Base-by-base conservation (phyloP, 2,888 invertebrate species). In the Polietes domitor region DNA sequence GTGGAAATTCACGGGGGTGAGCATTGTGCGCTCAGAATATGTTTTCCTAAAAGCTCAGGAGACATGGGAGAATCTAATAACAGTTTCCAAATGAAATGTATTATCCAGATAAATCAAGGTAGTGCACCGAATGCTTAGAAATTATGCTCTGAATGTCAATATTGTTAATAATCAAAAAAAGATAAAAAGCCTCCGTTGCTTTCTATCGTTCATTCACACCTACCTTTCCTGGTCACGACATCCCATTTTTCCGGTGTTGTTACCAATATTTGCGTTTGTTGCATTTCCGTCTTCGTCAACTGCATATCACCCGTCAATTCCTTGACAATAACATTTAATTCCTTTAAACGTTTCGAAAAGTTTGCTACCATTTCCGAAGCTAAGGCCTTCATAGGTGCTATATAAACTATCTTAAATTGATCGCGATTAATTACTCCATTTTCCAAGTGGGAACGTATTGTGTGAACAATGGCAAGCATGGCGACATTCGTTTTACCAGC, bases 191-290 rank as follows among this genome's bases (percentile, higher is more conserved):
- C n/a, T n/a, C n/a, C n/a, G n/a, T n/a, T n/a, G n/a, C n/a, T n/a
- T n/a, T n/a, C n/a, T n/a, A n/a, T n/a, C n/a, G n/a, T n/a, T n/a
- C n/a, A n/a, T 7, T 37, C 37, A 37, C 4, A 58, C 77, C 74
- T 41, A 89, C 90, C 96, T 92, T 99, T 99, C 86, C 99, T 94
- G 0, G 99, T 99, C 0, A 99, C 98, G 6, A 99, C 98, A 91
- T 99, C 99, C 99, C 99, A 99, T 90, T 99, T 99, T 92, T 99
- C 99, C 0, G 99, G 99, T 0, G 99, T 99, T 1, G 99, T 98
- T 0, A 99, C 97, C 65, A 99, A 94, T 96, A 99, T 98, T 93
- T 99, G 99, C 0, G 99, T 99, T 89, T 97, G 96, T 63, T 96
- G 94, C 82, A 99, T 98, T 92, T 99, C 99, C 4, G 95, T 93